phyloP scores from a whole-genome alignment of 2,888 invertebrate genomes.

The Tetanocera ferruginea region DNA sequence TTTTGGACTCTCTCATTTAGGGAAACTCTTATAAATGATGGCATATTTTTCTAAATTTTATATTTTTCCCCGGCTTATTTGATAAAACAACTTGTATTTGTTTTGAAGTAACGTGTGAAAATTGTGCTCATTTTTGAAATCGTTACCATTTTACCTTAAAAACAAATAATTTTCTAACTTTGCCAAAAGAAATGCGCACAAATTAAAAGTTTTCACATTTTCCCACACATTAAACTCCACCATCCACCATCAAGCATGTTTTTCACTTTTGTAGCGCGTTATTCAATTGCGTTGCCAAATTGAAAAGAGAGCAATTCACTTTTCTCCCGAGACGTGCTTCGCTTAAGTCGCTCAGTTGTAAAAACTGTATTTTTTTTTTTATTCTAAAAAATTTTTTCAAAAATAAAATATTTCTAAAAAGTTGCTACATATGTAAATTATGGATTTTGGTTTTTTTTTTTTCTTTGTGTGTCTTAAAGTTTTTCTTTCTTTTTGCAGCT shows the following conservation, averaged over 20 bases:
- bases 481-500: background rate
- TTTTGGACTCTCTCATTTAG: no score
- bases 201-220: conserved; percentile 12
- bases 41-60: background rate
- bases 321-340: conserved; percentile 17
- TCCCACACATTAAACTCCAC: background rate
- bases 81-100: background rate
- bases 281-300: conserved; percentile 11
- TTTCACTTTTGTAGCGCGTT: background rate
- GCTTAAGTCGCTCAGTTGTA: background rate
- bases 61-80: background rate
- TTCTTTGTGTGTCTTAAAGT: no score
- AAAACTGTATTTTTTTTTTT: background rate
- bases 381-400: background rate
- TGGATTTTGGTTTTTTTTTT: background rate
- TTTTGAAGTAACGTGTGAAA: background rate
- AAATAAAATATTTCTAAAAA: no score
- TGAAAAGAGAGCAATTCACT: conserved; percentile 22
- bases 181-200: background rate
- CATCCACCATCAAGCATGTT: background rate
- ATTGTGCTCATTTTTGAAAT: background rate
- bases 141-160: background rate
- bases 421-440: no score
- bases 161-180: background rate
- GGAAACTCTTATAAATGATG: background rate